Evolutionary conservation across 53 echinoderm and acorn worm genomes (phyloP).

Genomic region (Apostichopus leukothele): DNA sequence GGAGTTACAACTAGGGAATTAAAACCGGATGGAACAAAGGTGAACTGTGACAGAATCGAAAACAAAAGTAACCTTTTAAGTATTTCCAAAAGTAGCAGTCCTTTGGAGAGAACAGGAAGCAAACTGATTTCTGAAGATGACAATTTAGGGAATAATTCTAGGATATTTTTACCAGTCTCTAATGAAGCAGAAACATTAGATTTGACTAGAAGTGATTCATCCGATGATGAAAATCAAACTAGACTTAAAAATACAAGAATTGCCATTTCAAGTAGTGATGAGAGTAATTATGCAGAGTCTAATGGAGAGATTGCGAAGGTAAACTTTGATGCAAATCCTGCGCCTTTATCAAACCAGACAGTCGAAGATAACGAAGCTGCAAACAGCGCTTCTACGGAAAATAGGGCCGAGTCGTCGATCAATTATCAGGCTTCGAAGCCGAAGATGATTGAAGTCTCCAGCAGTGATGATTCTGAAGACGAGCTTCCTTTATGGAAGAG

Average conservation of each 20-base stretch:
- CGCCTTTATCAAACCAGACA: background rate
- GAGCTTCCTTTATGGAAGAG: conserved; percentile 37
- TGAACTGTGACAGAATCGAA: background rate
- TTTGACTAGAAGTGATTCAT: background rate
- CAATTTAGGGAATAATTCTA: background rate
- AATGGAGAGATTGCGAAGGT: background rate
- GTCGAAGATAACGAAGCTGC: background rate
- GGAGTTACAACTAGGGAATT: background rate
- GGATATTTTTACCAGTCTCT: background rate
- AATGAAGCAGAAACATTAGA: background rate
- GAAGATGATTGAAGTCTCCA: conserved; percentile 23
- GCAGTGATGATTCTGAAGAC: conserved; percentile 43
- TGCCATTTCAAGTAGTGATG: conserved; percentile 30
- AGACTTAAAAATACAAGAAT: background rate
- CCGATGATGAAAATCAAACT: background rate
- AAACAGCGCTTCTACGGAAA: background rate
- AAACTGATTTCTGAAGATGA: background rate
- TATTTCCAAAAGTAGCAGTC: background rate
- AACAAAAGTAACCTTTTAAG: background rate
- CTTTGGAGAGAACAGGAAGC: background rate
- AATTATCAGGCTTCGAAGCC: background rate
- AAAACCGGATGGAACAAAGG: too few relatives aligned
- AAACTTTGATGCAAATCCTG: background rate
- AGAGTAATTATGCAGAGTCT: background rate
- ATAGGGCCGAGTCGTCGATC: background rate